Evolutionary conservation across 2,113 vertebrate species (phyloP).

Genomic region (Psophia crepitans): DNA sequence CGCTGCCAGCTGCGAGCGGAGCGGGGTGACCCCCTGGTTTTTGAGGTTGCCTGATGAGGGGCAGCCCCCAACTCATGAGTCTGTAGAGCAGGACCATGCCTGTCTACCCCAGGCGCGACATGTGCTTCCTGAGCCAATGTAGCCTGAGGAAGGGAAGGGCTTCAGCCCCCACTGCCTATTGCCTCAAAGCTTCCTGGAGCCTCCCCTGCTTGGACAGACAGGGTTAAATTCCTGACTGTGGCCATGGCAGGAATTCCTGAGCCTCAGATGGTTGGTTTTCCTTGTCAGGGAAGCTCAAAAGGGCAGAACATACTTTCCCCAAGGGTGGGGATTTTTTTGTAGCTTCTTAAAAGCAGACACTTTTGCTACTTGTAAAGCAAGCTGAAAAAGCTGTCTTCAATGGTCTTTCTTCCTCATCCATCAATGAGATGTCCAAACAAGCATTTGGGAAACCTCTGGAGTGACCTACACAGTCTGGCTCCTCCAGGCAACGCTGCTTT

Average conservation of each 20-base stretch:
- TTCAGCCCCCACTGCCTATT: background rate
- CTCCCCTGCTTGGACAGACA: background rate
- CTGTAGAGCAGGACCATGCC: background rate
- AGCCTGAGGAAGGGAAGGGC: background rate
- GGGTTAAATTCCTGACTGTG: background rate
- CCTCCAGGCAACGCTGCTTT: background rate
- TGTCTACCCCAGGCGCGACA: background rate
- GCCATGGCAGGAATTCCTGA: background rate
- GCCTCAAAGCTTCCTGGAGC: background rate
- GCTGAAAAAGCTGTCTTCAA: background rate
- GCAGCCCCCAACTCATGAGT: background rate
- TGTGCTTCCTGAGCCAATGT: background rate
- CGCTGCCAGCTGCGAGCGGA: background rate
- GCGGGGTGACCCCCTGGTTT: background rate
- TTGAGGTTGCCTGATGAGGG: background rate
- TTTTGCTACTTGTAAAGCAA: background rate
- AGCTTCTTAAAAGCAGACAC: background rate
- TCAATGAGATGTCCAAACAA: background rate
- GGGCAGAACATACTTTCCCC: background rate
- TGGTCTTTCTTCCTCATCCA: background rate
- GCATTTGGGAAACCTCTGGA: background rate
- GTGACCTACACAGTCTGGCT: background rate
- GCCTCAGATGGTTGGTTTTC: background rate
- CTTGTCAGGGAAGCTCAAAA: background rate
- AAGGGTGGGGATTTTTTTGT: background rate